Evolutionary conservation across 2,797 vertebrate genomes (phyloP).

Genomic region (Coendou prehensilis): DNA sequence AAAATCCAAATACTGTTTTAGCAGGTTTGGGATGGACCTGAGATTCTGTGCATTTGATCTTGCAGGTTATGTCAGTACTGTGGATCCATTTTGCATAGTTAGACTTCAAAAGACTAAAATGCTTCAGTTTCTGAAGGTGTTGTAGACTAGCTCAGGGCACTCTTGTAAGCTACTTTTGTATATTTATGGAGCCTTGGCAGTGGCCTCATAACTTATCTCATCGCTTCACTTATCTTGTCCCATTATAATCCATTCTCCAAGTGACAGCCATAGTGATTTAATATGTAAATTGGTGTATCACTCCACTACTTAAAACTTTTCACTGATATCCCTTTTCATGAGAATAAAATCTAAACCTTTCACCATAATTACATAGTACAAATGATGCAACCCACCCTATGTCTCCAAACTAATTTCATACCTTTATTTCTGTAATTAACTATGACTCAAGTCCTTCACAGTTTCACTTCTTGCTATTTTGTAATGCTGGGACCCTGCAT

Average conservation of each 20-base stretch:
- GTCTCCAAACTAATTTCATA: background rate
- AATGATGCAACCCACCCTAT: background rate
- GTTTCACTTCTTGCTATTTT: background rate
- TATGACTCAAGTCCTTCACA: background rate
- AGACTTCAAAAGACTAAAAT: background rate
- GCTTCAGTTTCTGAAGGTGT: conserved; percentile 10
- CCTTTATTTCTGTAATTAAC: background rate
- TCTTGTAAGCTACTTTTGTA: background rate
- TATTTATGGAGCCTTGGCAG: background rate
- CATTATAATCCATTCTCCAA: background rate
- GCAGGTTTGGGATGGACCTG: background rate
- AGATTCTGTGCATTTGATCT: conserved; percentile 39
- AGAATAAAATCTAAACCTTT: conserved; percentile 27
- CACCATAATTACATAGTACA: background rate
- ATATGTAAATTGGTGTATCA: background rate
- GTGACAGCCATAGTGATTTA: background rate
- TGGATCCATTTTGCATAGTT: background rate
- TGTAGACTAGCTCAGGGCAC: background rate
- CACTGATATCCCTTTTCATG: background rate
- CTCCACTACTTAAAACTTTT: background rate
- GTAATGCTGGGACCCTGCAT: background rate
- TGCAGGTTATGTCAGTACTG: background rate
- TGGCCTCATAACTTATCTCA: background rate
- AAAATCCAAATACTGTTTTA: conserved; percentile 9
- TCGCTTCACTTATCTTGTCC: background rate